phyloP scores from a whole-genome alignment of 35 echinoderm and acorn worm genomes.

The Chiridota heheva region DNA sequence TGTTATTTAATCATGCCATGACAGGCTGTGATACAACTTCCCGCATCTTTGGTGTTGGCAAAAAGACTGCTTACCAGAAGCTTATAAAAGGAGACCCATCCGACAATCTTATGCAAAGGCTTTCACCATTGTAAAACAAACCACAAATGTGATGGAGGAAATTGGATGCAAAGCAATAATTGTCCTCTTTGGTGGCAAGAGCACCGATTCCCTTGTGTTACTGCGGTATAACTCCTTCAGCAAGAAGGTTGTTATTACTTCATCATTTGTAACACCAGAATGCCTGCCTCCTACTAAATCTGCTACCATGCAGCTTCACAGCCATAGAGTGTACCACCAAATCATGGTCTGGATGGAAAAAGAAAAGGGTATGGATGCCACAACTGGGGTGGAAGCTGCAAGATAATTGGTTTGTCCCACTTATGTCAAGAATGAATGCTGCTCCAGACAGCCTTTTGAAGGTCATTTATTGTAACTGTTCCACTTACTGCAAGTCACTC shows the following conservation, averaged over 20 bases:
- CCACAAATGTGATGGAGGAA: background rate
- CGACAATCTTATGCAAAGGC: background rate
- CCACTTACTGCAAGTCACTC: too few relatives aligned
- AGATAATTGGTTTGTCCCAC: too few relatives aligned
- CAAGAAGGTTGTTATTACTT: background rate
- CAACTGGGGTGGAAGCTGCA: background rate
- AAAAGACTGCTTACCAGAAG: background rate
- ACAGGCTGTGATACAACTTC: too few relatives aligned
- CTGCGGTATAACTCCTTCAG: background rate
- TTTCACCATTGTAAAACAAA: background rate
- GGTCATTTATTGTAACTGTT: too few relatives aligned
- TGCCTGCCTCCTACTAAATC: background rate
- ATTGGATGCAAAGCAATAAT: background rate
- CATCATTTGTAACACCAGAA: background rate
- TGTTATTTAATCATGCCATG: too few relatives aligned
- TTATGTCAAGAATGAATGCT: too few relatives aligned
- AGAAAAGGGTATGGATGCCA: background rate
- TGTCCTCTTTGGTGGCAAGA: background rate
- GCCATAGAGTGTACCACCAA: slow-evolving; percentile 2
- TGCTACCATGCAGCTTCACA: background rate
- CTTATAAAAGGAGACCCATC: background rate
- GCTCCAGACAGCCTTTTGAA: too few relatives aligned
- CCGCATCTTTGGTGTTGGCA: slow-evolving; percentile 3
- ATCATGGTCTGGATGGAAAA: slow-evolving; percentile 3
- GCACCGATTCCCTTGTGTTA: background rate